Percentiles rank a stretch among this genome's conserved stretches.
phyloP scores from a whole-genome alignment of 2,113 vertebrate genomes.

The Pycnonotus jocosus region DNA sequence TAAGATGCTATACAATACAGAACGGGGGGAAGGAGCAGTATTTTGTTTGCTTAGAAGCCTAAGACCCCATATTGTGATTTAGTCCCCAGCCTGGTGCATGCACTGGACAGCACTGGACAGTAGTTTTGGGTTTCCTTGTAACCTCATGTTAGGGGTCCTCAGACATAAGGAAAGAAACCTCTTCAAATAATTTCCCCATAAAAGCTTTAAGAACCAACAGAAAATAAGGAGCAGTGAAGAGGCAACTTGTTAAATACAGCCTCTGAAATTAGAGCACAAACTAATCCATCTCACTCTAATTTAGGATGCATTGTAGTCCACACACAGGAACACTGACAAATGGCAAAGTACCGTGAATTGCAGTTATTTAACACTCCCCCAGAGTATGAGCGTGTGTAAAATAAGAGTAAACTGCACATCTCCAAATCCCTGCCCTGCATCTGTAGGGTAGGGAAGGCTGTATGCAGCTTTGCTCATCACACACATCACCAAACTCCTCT shows the following conservation, averaged over 20 bases:
- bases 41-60: neutral
- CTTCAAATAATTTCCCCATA: neutral
- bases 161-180: neutral
- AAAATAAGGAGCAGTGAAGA: neutral
- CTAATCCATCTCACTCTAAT: neutral
- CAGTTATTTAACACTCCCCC: neutral
- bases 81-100: neutral
- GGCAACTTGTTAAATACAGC: neutral
- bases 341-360: neutral
- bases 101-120: neutral
- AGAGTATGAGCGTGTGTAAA: neutral
- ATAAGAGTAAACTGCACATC: neutral
- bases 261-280: neutral
- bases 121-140: neutral
- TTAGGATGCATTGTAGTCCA: neutral
- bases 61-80: neutral
- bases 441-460: rapidly evolving
- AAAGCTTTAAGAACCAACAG: neutral
- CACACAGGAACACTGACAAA: neutral
- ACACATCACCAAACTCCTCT: neutral
- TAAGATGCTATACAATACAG: neutral
- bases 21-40: too few relatives aligned
- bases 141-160: neutral
- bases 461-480: neutral
- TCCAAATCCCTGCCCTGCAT: neutral